These are phyloP conservation scores for Ictalurus punctatus DNA, from an alignment of 2,113 vertebrate genomes.

Conservation along the genomic window DNA sequence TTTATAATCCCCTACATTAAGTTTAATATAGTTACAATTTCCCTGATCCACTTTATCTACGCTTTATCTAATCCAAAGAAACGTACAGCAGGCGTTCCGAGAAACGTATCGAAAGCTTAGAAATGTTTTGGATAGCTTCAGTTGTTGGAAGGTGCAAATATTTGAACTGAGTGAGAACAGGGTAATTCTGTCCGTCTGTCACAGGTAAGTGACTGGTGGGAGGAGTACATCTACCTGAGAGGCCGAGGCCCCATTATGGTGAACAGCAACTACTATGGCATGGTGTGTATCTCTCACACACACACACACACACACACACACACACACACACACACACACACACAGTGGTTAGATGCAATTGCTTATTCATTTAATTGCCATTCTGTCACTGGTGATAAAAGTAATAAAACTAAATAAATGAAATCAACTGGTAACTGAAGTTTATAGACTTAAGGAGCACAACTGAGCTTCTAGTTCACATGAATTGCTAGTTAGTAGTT, in stretches of 20 bases:
- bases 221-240: constrained; percentile 86
- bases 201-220: constrained; percentile 93
- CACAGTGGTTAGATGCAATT: too few species aligned
- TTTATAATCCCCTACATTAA: neutral
- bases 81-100: neutral
- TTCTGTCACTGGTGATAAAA: too few species aligned
- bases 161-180: neutral
- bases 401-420: too few species aligned
- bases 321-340: too few species aligned
- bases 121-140: neutral
- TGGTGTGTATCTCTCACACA: constrained; percentile 70
- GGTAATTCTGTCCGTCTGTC: constrained; percentile 4
- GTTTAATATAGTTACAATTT: neutral
- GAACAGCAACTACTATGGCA: constrained; percentile 89
- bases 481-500: too few species aligned
- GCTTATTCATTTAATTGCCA: too few species aligned
- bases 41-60: neutral
- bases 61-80: neutral
- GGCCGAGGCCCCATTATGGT: constrained; percentile 84
- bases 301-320: neutral
- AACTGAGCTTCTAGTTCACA: too few species aligned
- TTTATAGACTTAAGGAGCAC: too few species aligned
- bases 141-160: neutral
- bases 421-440: too few species aligned
- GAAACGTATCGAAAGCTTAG: neutral